phyloP scores from a whole-genome alignment of 2,888 invertebrate species.

The Thereva nobilitata region DNA sequence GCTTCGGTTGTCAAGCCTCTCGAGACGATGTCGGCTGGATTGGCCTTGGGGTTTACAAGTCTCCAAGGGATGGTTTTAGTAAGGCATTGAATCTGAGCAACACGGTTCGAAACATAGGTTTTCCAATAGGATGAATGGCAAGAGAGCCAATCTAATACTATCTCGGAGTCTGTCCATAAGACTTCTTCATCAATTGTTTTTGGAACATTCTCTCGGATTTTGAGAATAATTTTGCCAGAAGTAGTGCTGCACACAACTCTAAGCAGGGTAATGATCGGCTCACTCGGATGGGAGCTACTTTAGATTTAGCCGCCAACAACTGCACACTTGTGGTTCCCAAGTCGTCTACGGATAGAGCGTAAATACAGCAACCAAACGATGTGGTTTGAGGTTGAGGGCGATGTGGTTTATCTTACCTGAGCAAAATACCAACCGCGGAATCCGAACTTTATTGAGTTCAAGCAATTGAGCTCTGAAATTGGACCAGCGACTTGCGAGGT shows the following conservation, averaged over 20 bases:
- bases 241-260: slow-evolving; percentile 25
- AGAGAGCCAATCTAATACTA: slow-evolving; percentile 21
- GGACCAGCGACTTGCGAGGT: neutral
- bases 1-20: slow-evolving; percentile 26
- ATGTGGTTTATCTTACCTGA: neutral
- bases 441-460: neutral
- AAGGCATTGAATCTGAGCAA: slow-evolving; percentile 40
- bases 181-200: neutral
- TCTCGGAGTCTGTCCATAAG: slow-evolving; percentile 27
- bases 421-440: slow-evolving; percentile 2
- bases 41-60: slow-evolving; percentile 38
- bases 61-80: too few relatives aligned
- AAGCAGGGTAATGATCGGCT: slow-evolving; percentile 10
- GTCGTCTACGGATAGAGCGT: neutral
- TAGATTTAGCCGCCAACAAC: slow-evolving; percentile 15
- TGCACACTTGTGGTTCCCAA: neutral
- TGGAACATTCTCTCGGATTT: too few relatives aligned
- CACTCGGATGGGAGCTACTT: slow-evolving; percentile 1
- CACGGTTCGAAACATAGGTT: slow-evolving; percentile 37
- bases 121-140: neutral
- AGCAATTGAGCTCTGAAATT: slow-evolving; percentile 9
- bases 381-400: too few relatives aligned
- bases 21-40: slow-evolving; percentile 43
- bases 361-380: too few relatives aligned
- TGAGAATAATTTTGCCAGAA: slow-evolving; percentile 15